Percentiles rank a stretch among this genome's conserved stretches.
Evolutionary conservation across 2,797 vertebrate genomes (phyloP).

Genomic region (Pseudochirops corinnae): DNA sequence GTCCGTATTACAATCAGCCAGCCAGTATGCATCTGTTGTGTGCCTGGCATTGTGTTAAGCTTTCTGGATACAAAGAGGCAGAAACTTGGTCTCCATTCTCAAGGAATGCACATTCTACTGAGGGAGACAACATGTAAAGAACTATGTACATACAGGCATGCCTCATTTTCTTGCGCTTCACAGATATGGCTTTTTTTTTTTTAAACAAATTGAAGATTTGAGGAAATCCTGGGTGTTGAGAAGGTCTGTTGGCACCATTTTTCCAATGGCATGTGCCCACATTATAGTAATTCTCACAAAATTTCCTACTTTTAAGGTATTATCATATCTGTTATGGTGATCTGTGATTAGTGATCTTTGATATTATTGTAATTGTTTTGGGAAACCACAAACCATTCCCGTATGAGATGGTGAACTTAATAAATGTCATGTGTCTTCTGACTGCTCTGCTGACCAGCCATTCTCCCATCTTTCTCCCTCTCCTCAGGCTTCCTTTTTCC

Average conservation of each 20-base stretch:
- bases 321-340: neutral
- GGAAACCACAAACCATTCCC: neutral
- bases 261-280: neutral
- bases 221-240: neutral
- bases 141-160: neutral
- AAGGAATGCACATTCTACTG: neutral
- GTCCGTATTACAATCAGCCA: neutral
- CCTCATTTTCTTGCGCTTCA: neutral
- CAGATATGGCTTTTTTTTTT: neutral
- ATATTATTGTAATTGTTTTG: neutral
- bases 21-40: neutral
- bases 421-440: neutral
- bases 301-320: neutral
- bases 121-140: neutral
- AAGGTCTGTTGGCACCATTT: neutral
- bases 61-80: neutral
- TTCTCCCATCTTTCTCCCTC: neutral
- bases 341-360: no score
- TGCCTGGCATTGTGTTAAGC: neutral
- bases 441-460: neutral
- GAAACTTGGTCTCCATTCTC: neutral
- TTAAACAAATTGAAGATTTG: neutral
- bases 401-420: neutral
- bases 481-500: neutral
- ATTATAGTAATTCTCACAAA: neutral